Percentiles rank a stretch among this genome's conserved stretches.
phyloP scores from a whole-genome alignment of 2,888 invertebrate species.

The Tetramorium bicarinatum region DNA sequence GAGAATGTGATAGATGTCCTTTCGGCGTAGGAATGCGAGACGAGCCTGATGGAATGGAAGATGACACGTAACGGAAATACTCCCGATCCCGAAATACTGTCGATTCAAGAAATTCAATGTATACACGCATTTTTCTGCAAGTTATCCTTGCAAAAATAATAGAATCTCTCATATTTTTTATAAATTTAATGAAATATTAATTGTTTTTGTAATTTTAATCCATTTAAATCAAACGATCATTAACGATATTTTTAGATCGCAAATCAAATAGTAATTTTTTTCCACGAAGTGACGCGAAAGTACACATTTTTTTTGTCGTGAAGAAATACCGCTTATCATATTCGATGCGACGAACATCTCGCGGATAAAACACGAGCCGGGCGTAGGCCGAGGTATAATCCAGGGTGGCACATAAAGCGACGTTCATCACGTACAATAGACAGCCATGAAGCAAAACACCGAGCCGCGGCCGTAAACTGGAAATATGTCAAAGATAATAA shows the following conservation, averaged over 20 bases:
- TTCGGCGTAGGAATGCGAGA: slow-evolving; percentile 81
- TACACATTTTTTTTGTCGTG: background rate
- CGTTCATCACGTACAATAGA: slow-evolving; percentile 85
- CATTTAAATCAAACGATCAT: background rate
- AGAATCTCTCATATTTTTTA: no score
- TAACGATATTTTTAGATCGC: background rate
- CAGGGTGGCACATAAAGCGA: slow-evolving; percentile 82
- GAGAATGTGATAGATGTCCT: slow-evolving; percentile 84
- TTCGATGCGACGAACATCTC: slow-evolving; percentile 30
- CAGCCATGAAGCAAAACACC: slow-evolving; percentile 84
- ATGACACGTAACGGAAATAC: slow-evolving; percentile 63
- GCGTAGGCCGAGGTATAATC: slow-evolving; percentile 57
- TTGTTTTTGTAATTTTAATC: background rate
- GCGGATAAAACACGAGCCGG: slow-evolving; percentile 43
- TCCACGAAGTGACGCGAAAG: background rate
- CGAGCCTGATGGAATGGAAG: slow-evolving; percentile 72
- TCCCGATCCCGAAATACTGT: slow-evolving; percentile 32
- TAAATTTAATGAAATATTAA: background rate
- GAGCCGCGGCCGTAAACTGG: slow-evolving; percentile 84
- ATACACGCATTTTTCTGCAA: slow-evolving; percentile 22
- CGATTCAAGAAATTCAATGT: slow-evolving; percentile 45
- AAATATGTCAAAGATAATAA: slow-evolving; percentile 87
- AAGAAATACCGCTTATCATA: slow-evolving; percentile 24
- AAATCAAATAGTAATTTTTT: background rate
- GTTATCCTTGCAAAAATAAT: background rate